Evolutionary conservation across 2,113 vertebrate species (phyloP), one percentile per base, ranked within the genome.

Genomic region (Sander lucioperca): DNA sequence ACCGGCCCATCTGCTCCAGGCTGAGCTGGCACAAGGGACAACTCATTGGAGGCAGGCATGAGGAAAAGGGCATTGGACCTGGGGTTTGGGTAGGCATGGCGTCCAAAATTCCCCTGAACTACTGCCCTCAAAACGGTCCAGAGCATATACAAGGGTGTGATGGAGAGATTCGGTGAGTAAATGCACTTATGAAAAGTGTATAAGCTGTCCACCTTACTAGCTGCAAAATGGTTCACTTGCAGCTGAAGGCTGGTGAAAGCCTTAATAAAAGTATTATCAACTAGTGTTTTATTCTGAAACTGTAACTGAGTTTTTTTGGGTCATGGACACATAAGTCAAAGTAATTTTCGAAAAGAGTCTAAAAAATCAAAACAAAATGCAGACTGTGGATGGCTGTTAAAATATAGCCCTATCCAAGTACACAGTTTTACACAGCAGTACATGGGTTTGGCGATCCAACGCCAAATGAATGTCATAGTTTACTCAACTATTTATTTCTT

Each of bases 1-100:
- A 93, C 88, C 83, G 9, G 12, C 68, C 94, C 93, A 94, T 93
- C 92, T 94, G 94, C 81, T 92, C 43, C 39, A 25, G 75, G 82
- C 82, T 43, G 15, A 71, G 83, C 80, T 87, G 86, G 86, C 88
- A 72, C 68, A 6, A 12, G 74, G 62, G 74, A 54, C 33, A 58
- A 51, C 63, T 71, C 80, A 75, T 61, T 45, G 48, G 78, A 74
- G 59, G 80, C 58, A 39, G 70, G 58, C 68, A 58, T 30, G 86
- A 89, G 72, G 73, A 77, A 77, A 86, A 79, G 82, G 79, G 74
- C 89, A 69, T 13, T 53, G 58, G 78, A 84, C 72, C 67, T 69
- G 78, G 69, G 74, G 74, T 47, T 89, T 75, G 84, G 72, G 3
- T 54, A 79, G 14, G 73, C 58, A 21, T 63, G 69, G 53, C 16